These are phyloP conservation scores for Corythornis cristatus DNA, from an alignment of 2,113 vertebrate genomes.

Conservation along the genomic window DNA sequence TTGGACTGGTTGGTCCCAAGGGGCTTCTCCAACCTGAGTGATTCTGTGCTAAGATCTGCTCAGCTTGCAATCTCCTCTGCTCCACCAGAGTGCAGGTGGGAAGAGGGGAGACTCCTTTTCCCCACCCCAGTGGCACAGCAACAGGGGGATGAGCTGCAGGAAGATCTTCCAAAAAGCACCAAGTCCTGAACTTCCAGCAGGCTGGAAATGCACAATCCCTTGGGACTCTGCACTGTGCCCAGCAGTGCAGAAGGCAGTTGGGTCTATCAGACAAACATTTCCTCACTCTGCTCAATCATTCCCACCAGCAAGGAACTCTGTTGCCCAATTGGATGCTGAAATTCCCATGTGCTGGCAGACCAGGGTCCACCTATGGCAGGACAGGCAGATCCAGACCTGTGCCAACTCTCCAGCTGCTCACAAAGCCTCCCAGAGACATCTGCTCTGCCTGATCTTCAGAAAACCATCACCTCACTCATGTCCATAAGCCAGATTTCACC, in stretches of 20 bases:
- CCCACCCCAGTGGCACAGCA: not conserved
- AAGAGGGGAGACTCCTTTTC: not conserved
- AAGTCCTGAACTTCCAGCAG: not conserved
- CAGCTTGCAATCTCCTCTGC: not conserved
- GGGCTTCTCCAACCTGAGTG: not conserved
- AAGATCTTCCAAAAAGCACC: not conserved
- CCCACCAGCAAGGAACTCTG: not conserved
- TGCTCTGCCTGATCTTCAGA: not conserved
- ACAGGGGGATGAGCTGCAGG: not conserved
- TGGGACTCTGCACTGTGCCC: accelerated
- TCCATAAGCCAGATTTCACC: not conserved
- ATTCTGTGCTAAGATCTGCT: not conserved
- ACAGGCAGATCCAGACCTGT: not conserved
- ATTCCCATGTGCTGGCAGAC: not conserved
- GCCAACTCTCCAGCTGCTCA: not conserved
- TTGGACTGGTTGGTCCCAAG: not conserved
- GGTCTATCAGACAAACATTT: not conserved
- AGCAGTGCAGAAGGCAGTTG: not conserved
- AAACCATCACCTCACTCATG: accelerated
- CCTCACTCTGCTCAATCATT: not conserved
- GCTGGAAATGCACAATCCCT: not conserved
- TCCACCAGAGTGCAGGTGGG: not conserved
- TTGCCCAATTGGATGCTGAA: accelerated
- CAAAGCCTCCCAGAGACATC: not conserved
- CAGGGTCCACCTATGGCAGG: not conserved